Percentiles rank a stretch among this genome's conserved stretches.
Evolutionary conservation across 2,113 vertebrate genomes (phyloP).

Genomic region (Barbus barbus): DNA sequence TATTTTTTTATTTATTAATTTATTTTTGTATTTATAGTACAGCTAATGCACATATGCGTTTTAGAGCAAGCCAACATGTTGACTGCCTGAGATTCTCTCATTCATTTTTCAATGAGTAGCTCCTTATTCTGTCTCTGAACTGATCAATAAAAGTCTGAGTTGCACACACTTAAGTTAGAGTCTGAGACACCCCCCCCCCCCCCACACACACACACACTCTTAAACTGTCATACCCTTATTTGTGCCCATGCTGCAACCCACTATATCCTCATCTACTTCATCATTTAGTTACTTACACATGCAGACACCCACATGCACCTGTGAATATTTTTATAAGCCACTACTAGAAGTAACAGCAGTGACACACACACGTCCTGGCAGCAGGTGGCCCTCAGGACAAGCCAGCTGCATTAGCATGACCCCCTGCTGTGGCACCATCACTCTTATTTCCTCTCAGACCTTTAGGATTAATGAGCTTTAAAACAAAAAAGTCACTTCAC

Average conservation of each 20-base stretch:
- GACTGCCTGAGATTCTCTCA: neutral
- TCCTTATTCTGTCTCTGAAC: neutral
- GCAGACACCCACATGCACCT: slow-evolving; percentile 11
- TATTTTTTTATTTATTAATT: no score
- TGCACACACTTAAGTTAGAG: neutral
- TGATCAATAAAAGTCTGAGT: neutral
- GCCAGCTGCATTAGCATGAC: slow-evolving; percentile 47
- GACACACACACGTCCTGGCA: slow-evolving; percentile 8
- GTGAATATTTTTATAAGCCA: neutral
- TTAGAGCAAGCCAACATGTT: neutral
- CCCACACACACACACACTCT: neutral
- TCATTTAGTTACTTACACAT: slow-evolving; percentile 12
- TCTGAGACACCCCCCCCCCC: neutral
- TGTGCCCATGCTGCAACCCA: neutral
- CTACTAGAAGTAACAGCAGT: neutral
- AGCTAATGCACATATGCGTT: neutral
- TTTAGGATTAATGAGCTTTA: slow-evolving; percentile 51
- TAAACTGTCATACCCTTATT: neutral
- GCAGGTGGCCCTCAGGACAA: slow-evolving; percentile 37
- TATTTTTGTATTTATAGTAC: no score
- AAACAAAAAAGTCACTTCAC: neutral
- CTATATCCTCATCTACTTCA: neutral
- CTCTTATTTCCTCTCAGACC: slow-evolving; percentile 22
- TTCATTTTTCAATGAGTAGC: neutral
- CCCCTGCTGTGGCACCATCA: slow-evolving; percentile 32